phyloP scores from a whole-genome alignment of 2,113 vertebrate species.

The Melospiza melodia region DNA sequence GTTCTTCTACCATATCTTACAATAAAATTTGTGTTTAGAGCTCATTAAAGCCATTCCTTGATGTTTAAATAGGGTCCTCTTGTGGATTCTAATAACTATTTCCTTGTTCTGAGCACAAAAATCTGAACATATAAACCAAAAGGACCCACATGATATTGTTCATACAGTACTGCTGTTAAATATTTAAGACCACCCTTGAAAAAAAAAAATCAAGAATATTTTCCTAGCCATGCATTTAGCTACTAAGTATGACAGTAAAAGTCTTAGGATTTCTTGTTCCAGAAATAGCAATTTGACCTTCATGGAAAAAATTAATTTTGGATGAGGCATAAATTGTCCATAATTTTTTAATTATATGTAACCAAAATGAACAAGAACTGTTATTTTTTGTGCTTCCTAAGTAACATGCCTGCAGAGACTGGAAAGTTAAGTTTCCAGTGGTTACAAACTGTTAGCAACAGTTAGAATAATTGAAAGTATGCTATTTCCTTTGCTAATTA shows the following conservation, averaged over 20 bases:
- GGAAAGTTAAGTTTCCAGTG: not conserved
- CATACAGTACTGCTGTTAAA: not conserved
- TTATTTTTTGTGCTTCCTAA: not conserved
- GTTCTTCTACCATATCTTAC: not conserved
- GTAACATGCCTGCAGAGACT: fast-evolving
- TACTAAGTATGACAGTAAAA: not conserved
- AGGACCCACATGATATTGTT: not conserved
- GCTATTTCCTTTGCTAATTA: not conserved
- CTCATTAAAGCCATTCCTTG: not conserved
- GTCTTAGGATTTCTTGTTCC: not conserved
- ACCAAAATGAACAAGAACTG: not conserved
- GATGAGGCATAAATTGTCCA: not conserved
- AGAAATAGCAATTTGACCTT: not conserved
- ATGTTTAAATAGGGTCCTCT: not conserved
- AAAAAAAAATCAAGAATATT: not conserved
- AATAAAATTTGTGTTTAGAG: not conserved
- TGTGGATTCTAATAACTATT: not conserved
- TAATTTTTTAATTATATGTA: not conserved
- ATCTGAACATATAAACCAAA: not conserved
- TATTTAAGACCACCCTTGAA: not conserved
- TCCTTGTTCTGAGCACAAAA: not conserved
- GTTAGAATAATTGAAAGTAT: not conserved
- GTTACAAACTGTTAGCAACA: not conserved
- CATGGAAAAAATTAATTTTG: not conserved
- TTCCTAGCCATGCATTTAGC: not conserved